These are phyloP conservation scores for Abscondita cerata DNA, from an alignment of 2,888 invertebrate species.

Conservation along the genomic window DNA sequence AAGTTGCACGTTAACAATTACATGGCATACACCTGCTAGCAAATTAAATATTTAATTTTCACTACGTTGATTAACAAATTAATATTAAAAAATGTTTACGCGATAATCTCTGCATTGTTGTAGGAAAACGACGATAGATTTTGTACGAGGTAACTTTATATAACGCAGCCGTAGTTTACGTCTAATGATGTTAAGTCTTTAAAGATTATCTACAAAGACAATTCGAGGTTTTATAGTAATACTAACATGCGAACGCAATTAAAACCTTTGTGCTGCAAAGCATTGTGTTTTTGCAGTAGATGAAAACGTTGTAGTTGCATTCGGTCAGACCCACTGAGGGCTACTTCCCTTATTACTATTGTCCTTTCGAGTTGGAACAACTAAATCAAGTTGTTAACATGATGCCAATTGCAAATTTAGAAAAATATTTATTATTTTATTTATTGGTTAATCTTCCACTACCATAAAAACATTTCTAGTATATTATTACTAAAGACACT, in stretches of 20 bases:
- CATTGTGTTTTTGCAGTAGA: slow-evolving; percentile 40
- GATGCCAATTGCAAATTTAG: background rate
- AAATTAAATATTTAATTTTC: no score
- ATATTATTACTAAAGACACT: no score
- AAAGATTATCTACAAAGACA: slow-evolving; percentile 22
- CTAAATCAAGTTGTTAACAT: slow-evolving; percentile 11
- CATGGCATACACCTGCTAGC: no score
- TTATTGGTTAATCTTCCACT: no score
- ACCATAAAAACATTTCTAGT: no score
- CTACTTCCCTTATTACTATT: slow-evolving; percentile 36
- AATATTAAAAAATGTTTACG: no score
- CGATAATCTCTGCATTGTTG: no score
- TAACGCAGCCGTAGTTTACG: background rate
- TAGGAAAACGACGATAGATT: no score
- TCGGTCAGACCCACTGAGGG: slow-evolving; percentile 33
- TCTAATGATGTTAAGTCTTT: background rate
- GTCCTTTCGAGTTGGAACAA: slow-evolving; percentile 31
- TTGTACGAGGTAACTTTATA: no score
- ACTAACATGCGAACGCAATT: slow-evolving; percentile 38
- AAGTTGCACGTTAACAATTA: no score
- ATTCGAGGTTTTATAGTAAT: slow-evolving; percentile 24
- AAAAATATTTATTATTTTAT: background rate
- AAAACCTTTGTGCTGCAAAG: slow-evolving; percentile 36
- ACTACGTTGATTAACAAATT: no score
- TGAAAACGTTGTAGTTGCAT: slow-evolving; percentile 22